A percentile compares a stretch with the other conserved stretches of the same genome.
phyloP scores from a whole-genome alignment of 2,797 vertebrate genomes.

The Eremophila alpestris region DNA sequence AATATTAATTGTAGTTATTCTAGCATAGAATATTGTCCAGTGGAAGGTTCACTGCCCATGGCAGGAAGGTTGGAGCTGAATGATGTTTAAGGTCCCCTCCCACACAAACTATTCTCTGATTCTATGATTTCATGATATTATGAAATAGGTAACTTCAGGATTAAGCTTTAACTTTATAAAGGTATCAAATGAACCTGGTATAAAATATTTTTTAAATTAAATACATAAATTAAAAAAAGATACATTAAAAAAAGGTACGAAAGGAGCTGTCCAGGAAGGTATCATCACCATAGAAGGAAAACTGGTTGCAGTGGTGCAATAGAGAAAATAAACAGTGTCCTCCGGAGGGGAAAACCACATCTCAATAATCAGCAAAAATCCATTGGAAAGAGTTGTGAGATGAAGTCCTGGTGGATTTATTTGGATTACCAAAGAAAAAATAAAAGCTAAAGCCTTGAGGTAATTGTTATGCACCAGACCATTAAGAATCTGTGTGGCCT shows the following conservation, averaged over 20 bases:
- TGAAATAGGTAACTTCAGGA: rapidly evolving
- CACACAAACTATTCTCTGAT: neutral
- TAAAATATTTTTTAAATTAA: neutral
- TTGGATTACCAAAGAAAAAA: neutral
- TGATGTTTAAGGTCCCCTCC: neutral
- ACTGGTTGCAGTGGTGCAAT: neutral
- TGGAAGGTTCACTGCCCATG: neutral
- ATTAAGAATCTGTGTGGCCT: neutral
- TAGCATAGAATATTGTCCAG: neutral
- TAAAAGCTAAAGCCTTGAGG: neutral
- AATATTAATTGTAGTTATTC: neutral
- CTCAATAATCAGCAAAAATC: neutral
- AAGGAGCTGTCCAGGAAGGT: neutral
- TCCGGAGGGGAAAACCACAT: neutral
- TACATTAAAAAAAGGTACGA: neutral
- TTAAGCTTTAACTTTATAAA: neutral
- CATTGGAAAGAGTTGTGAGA: neutral
- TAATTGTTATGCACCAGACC: rapidly evolving
- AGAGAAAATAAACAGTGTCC: neutral
- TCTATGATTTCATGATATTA: neutral
- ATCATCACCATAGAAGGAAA: neutral
- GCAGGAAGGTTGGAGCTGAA: neutral
- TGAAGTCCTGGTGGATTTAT: neutral
- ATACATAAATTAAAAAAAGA: neutral
- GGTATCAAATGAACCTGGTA: neutral